Evolutionary conservation across 2,113 vertebrate species (phyloP), one percentile per base, ranked within the genome.

Genomic region (Spheniscus mendiculus): DNA sequence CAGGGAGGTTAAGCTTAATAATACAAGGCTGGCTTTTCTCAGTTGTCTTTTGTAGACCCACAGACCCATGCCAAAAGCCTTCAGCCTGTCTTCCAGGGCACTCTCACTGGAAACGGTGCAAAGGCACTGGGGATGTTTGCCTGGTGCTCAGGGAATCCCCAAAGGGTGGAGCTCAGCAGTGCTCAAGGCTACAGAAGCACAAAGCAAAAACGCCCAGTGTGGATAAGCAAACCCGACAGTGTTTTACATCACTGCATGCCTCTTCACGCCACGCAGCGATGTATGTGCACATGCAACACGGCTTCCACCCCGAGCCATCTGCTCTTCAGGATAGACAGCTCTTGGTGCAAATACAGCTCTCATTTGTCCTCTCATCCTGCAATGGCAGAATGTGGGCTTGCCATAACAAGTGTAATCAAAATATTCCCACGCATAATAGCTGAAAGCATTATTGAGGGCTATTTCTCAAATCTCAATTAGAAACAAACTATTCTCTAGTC

Each of bases 401-500:
- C 76, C 36, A 12, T 69, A 83, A 89, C 78, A 73, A 95, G 81
- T 50, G 58, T 56, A 93, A 96, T 92, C 80, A 95, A 97, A 96
- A 93, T 85, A 96, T 92, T 93, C 80, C 93, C 92, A 87, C 56
- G 1, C 79, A 76, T 70, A 92, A 95, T 34, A 89, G 79, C 79
- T 83, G 87, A 79, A 78, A 88, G 81, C 88, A 58, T 87, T 95
- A 94, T 47, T 74, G 61, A 90, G 52, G 50, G 66, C 30, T 93
- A 77, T 94, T 95, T 83, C 81, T 90, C 84, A 82, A 76, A 91
- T 50, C 93, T 92, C 87, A 86, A 52, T 96, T 96, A 95, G 59
- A 93, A 89, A 88, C 63, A 93, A 93, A 55, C 74, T 65, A 79
- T 89, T 96, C 78, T 92, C 32, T 84, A 59, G 77, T 45, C 74